Conservation (phyloP, 2,797 vertebrate genomes). For the Mastacembelus armatus region DNA sequence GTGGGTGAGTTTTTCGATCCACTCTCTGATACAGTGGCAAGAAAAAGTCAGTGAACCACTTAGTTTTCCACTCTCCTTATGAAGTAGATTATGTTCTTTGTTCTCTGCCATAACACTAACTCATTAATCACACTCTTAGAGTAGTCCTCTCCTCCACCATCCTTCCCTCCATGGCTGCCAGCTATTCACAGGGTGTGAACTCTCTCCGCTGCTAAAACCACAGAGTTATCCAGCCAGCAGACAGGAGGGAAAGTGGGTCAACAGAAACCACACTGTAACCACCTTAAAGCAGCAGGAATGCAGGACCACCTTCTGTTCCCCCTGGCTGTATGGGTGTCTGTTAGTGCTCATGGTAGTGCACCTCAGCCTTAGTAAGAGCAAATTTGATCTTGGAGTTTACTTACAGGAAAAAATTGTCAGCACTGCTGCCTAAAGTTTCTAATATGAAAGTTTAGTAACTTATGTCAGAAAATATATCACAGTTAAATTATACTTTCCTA, state of each 20-base stretch:
- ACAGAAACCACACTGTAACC: slow-evolving; percentile 72
- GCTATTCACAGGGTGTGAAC: slow-evolving; percentile 72
- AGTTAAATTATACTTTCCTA: neutral
- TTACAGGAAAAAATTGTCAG: neutral
- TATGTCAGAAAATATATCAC: neutral
- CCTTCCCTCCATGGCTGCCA: slow-evolving; percentile 46
- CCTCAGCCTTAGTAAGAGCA: neutral
- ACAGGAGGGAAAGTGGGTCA: slow-evolving; percentile 73
- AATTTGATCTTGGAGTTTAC: neutral
- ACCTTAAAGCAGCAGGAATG: slow-evolving; percentile 69
- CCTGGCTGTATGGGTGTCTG: slow-evolving; percentile 15
- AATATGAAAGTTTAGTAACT: neutral
- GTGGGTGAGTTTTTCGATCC: slow-evolving; percentile 51
- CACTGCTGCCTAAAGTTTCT: neutral
- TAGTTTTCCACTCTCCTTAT: slow-evolving; percentile 73
- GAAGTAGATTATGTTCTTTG: slow-evolving; percentile 78
- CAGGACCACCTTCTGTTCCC: slow-evolving; percentile 46
- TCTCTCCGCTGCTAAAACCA: slow-evolving; percentile 58
- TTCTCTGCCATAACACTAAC: slow-evolving; percentile 77
- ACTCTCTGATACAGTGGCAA: slow-evolving; percentile 55
- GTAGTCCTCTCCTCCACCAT: slow-evolving; percentile 48
- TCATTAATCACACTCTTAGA: slow-evolving; percentile 79
- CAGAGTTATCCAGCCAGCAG: slow-evolving; percentile 58
- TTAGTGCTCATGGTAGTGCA: neutral
- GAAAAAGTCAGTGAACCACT: too few species aligned